These are phyloP conservation scores for Megaustenia siamemsis DNA, from an alignment of 2,888 invertebrate species.

Conservation along the genomic window DNA sequence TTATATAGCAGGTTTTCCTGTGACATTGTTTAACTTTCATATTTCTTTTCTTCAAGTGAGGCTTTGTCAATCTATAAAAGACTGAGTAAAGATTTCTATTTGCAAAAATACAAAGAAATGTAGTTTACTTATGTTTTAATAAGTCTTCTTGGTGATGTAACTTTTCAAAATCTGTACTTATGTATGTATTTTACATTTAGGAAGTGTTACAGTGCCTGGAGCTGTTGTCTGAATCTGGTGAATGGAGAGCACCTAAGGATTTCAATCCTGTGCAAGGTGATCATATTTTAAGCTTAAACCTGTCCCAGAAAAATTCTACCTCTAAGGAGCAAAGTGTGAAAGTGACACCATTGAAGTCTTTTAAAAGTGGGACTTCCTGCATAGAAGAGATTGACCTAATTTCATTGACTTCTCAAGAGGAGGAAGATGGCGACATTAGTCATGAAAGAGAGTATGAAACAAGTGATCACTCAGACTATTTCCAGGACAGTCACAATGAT, in stretches of 20 bases:
- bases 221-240: constrained; percentile 70
- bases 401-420: not conserved
- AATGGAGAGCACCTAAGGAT: constrained; percentile 68
- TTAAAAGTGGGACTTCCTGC: constrained; percentile 52
- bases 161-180: too few relatives aligned
- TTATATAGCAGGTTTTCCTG: too few relatives aligned
- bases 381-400: not conserved
- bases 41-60: too few relatives aligned
- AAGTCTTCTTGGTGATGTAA: too few relatives aligned
- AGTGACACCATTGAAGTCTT: not conserved
- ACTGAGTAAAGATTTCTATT: too few relatives aligned
- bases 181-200: constrained; percentile 60
- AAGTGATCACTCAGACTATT: not conserved
- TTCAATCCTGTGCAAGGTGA: constrained; percentile 39
- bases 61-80: too few relatives aligned
- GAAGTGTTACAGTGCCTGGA: constrained; percentile 70
- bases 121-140: too few relatives aligned
- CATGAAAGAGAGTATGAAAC: not conserved
- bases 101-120: too few relatives aligned
- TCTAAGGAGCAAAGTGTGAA: not conserved
- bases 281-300: constrained; percentile 63
- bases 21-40: too few relatives aligned
- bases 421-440: not conserved
- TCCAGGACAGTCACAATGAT: not conserved
- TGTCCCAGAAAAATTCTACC: not conserved